Percentiles rank a stretch among this genome's conserved stretches.
Conservation (phyloP, 2,113 vertebrate species). For the Poecilia latipinna region DNA sequence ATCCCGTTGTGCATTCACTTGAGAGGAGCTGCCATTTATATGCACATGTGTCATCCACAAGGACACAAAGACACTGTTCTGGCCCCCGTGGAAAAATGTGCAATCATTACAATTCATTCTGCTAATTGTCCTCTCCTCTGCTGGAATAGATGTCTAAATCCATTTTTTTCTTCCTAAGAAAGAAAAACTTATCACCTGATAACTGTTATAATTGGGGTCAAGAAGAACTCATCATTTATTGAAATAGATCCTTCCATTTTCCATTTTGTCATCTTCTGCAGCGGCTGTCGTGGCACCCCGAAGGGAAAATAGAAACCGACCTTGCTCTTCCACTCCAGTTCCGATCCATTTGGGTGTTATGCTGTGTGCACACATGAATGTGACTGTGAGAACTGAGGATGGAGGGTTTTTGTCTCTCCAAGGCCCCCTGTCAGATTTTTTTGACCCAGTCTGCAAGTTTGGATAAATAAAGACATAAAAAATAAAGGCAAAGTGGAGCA, state of each 20-base stretch:
- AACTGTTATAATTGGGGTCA: constrained; percentile 70
- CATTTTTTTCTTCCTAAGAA: constrained; percentile 3
- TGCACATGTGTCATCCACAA: constrained; percentile 16
- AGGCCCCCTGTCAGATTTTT: constrained; percentile 47
- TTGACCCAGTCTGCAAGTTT: background rate
- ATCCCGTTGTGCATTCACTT: constrained; percentile 7
- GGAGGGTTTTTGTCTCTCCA: constrained; percentile 30
- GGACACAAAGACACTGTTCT: constrained; percentile 8
- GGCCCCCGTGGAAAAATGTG: constrained; percentile 11
- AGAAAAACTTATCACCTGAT: constrained; percentile 51
- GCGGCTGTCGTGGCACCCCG: constrained; percentile 38
- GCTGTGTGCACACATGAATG: background rate
- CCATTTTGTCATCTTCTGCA: constrained; percentile 53
- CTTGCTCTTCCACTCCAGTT: constrained; percentile 58
- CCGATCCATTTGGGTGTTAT: constrained; percentile 26
- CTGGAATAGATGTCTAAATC: constrained; percentile 13
- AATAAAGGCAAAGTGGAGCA: constrained; percentile 8
- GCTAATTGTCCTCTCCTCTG: constrained; percentile 12
- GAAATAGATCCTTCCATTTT: constrained; percentile 42
- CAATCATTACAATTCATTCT: constrained; percentile 26
- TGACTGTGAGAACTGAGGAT: constrained; percentile 13
- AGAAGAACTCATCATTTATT: constrained; percentile 66
- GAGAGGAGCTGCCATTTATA: constrained; percentile 10
- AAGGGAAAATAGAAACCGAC: constrained; percentile 29
- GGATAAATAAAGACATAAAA: constrained; percentile 13